Evolutionary conservation across 23 tunicate genomes (phyloP).

Genomic region (Botrylloides violaceus): DNA sequence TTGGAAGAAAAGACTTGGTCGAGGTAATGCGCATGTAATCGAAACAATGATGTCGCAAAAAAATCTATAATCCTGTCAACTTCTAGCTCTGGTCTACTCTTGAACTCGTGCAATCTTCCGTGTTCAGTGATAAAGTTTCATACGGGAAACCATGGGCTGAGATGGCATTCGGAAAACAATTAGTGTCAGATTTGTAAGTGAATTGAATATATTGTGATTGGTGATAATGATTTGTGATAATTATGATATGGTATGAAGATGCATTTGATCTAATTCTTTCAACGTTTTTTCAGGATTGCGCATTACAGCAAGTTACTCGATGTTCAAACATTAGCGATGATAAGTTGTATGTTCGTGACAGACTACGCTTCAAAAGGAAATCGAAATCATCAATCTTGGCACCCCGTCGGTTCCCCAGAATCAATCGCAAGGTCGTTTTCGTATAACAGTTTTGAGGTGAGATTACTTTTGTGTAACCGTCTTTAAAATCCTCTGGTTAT

Average conservation of each 20-base stretch:
- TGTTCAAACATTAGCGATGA: slow-evolving; percentile 57
- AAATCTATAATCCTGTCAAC: background rate
- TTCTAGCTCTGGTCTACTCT: slow-evolving; percentile 29
- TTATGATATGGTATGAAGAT: too few species aligned
- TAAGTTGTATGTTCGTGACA: slow-evolving; percentile 29
- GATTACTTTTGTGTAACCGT: background rate
- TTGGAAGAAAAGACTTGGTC: slow-evolving; percentile 55
- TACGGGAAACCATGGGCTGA: slow-evolving; percentile 10
- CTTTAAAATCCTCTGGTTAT: background rate
- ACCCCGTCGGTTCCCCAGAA: background rate
- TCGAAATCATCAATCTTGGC: background rate
- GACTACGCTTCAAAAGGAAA: background rate
- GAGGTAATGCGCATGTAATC: slow-evolving; percentile 20
- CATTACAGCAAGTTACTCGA: slow-evolving; percentile 42
- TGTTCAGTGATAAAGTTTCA: background rate
- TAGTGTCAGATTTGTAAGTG: slow-evolving; percentile 14
- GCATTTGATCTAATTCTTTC: too few species aligned
- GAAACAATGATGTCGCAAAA: background rate
- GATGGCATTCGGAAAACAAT: slow-evolving; percentile 5
- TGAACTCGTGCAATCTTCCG: slow-evolving; percentile 17
- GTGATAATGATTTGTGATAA: too few species aligned
- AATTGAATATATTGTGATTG: too few species aligned
- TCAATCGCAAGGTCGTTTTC: background rate
- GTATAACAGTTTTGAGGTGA: slow-evolving; percentile 16
- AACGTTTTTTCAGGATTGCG: slow-evolving; percentile 38